Evolutionary conservation across 2,888 invertebrate species (phyloP).

Genomic region (Ichneumoninae sp.): DNA sequence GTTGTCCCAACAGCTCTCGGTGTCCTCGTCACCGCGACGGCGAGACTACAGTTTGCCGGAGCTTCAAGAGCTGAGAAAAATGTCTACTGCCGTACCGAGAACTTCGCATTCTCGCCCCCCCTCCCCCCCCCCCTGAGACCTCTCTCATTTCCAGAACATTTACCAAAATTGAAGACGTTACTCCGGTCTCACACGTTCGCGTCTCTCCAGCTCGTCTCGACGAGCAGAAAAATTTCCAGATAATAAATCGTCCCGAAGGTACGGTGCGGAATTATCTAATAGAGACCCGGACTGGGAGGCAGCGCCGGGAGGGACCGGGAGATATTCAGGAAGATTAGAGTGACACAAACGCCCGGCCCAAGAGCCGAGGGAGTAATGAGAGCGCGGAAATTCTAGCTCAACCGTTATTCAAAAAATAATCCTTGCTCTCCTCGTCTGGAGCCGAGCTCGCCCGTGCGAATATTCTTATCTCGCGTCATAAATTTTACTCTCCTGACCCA

Average conservation of each 20-base stretch:
- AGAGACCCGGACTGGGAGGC: slow-evolving; percentile 24
- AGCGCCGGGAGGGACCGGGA: not conserved
- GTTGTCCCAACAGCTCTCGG: slow-evolving; percentile 1
- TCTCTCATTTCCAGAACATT: slow-evolving; percentile 19
- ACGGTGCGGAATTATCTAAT: slow-evolving; percentile 46
- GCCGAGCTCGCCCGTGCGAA: not conserved
- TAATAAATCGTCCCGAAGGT: slow-evolving; percentile 28
- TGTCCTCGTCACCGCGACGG: not conserved
- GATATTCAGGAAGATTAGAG: slow-evolving; percentile 43
- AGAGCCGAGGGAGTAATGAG: slow-evolving; percentile 17
- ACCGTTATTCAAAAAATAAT: slow-evolving; percentile 54
- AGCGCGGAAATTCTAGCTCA: slow-evolving; percentile 36
- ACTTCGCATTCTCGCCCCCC: slow-evolving; percentile 10
- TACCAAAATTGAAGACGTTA: slow-evolving; percentile 30
- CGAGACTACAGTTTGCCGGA: not conserved
- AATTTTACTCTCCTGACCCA: slow-evolving; percentile 16
- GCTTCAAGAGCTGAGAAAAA: slow-evolving; percentile 30
- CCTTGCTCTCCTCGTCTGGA: not conserved
- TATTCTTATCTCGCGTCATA: slow-evolving; percentile 44
- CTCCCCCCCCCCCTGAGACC: not conserved
- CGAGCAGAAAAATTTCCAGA: slow-evolving; percentile 35
- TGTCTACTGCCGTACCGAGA: slow-evolving; percentile 21
- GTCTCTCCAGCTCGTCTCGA: not conserved
- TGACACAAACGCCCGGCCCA: not conserved
- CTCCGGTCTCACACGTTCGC: not conserved